A percentile compares a stretch with the other conserved stretches of the same genome.
Conservation (phyloP, 1,140 invertebrate species). For the Bombus consobrinus region DNA sequence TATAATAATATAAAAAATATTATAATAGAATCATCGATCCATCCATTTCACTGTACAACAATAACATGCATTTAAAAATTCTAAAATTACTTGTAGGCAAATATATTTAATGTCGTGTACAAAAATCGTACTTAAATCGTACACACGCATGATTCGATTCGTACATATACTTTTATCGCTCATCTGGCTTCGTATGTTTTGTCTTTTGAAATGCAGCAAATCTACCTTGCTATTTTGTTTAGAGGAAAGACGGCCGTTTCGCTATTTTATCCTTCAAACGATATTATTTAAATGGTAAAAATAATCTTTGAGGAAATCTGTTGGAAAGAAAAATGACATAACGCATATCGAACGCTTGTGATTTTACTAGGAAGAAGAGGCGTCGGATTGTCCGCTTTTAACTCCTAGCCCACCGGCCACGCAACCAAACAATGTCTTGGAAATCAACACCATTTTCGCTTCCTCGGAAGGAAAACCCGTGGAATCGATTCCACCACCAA, state of each 20-base stretch:
- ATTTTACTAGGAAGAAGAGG: slow-evolving; percentile 78
- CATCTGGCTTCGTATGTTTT: neutral
- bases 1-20: neutral
- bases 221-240: neutral
- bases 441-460: slow-evolving; percentile 68
- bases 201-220: neutral
- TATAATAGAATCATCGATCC: neutral
- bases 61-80: neutral
- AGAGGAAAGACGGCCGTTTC: neutral
- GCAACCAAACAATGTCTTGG: slow-evolving; percentile 51
- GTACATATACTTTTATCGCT: neutral
- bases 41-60: neutral
- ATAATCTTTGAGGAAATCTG: neutral
- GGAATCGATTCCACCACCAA: slow-evolving; percentile 71
- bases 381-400: slow-evolving; percentile 81
- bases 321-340: neutral
- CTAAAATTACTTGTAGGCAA: neutral
- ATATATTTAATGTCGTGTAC: too few species aligned
- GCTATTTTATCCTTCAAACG: neutral
- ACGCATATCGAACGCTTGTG: neutral
- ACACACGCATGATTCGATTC: too few species aligned
- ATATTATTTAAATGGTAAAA: neutral
- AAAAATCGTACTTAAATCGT: too few species aligned
- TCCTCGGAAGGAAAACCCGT: slow-evolving; percentile 71
- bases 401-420: slow-evolving; percentile 78